Conservation (phyloP, 2,888 invertebrate genomes). For the Eulithis prunata region DNA sequence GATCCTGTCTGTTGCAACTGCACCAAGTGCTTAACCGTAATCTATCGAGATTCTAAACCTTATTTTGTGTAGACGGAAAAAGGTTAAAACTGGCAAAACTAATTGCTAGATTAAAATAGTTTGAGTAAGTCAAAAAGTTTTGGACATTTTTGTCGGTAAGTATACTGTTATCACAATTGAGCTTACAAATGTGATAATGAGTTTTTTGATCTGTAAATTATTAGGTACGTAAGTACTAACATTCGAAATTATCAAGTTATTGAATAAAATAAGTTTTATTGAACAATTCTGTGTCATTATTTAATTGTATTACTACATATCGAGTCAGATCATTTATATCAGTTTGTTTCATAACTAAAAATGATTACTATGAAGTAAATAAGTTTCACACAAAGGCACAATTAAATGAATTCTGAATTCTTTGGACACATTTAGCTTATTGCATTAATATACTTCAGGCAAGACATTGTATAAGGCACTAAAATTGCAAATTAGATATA, state of each 20-base stretch:
- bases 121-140: no score
- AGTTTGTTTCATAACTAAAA: conserved; percentile 13
- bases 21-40: conserved; percentile 33
- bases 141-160: no score
- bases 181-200: no score
- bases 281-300: conserved; percentile 35
- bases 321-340: conserved; percentile 19
- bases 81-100: no score
- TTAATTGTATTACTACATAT: conserved; percentile 34
- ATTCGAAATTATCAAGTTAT: conserved; percentile 1
- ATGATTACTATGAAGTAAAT: conserved; percentile 18
- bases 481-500: conserved; percentile 26
- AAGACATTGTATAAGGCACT: conserved; percentile 72
- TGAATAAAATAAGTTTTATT: conserved; percentile 40
- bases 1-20: conserved; percentile 56
- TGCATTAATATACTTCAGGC: conserved; percentile 53
- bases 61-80: no score
- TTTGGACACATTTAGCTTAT: conserved; percentile 37
- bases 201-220: no score
- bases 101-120: no score
- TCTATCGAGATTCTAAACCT: no score
- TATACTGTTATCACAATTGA: no score
- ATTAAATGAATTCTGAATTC: conserved; percentile 34
- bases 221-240: no score
- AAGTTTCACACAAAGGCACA: conserved; percentile 31